phyloP scores from a whole-genome alignment of 2,888 invertebrate species.

The Macrophya annulata region DNA sequence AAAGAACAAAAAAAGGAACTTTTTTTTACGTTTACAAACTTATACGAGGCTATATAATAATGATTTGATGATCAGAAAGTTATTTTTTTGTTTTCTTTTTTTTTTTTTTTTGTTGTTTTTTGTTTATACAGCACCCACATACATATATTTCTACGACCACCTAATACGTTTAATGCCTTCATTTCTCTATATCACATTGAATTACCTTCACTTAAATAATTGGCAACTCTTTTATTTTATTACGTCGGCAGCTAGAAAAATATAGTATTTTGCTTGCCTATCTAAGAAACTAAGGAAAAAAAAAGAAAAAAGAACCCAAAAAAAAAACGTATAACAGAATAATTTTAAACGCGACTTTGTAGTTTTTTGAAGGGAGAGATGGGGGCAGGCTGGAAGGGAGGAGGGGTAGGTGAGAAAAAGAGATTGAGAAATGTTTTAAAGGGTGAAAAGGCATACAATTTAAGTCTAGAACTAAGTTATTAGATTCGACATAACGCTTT shows the following conservation, averaged over 20 bases:
- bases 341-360: constrained; percentile 35
- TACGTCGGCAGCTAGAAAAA: constrained; percentile 72
- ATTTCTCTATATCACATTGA: constrained; percentile 72
- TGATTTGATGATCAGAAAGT: constrained; percentile 53
- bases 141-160: constrained; percentile 63
- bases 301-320: not conserved
- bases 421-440: constrained; percentile 21
- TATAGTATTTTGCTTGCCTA: constrained; percentile 71
- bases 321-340: constrained; percentile 59
- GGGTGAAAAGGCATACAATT: constrained; percentile 46
- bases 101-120: constrained; percentile 43
- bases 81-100: constrained; percentile 56
- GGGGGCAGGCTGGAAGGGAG: not conserved
- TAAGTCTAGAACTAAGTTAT: constrained; percentile 25
- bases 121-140: constrained; percentile 50
- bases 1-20: constrained; percentile 42
- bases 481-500: constrained; percentile 48
- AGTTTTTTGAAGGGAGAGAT: not conserved
- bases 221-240: constrained; percentile 68
- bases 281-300: constrained; percentile 61
- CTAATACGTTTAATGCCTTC: constrained; percentile 70
- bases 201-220: constrained; percentile 69
- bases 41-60: constrained; percentile 51
- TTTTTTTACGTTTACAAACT: constrained; percentile 43
- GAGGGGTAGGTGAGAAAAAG: not conserved